A percentile compares a stretch with the other conserved stretches of the same genome.
Conservation (phyloP, 2,888 invertebrate species). For the Polydrusus cervinus region DNA sequence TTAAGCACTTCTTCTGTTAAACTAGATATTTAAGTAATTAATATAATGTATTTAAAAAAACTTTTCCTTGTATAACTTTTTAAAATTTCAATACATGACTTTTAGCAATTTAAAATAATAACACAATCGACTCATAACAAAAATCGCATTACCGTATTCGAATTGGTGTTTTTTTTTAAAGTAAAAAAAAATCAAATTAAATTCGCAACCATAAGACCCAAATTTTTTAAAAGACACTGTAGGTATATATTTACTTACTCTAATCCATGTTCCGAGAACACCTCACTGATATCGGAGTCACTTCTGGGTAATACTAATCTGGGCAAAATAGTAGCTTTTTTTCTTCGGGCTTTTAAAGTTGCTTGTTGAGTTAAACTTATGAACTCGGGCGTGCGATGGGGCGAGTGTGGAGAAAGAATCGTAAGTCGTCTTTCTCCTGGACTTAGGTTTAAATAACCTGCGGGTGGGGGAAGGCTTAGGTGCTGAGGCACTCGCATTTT, state of each 20-base stretch:
- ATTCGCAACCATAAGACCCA: too few species aligned
- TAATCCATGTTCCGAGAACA: slow-evolving; percentile 78
- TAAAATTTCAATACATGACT: too few species aligned
- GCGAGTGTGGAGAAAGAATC: slow-evolving; percentile 87
- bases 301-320: slow-evolving; percentile 84
- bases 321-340: slow-evolving; percentile 83
- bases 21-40: too few species aligned
- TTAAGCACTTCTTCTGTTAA: too few species aligned
- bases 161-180: too few species aligned
- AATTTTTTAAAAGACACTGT: too few species aligned
- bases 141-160: too few species aligned
- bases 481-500: slow-evolving; percentile 80
- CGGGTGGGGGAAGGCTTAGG: slow-evolving; percentile 80
- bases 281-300: slow-evolving; percentile 82
- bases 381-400: slow-evolving; percentile 81
- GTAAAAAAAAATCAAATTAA: too few species aligned
- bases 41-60: too few species aligned
- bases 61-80: too few species aligned
- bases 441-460: slow-evolving; percentile 72
- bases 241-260: slow-evolving; percentile 72
- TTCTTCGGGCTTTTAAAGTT: slow-evolving; percentile 74
- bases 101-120: too few species aligned
- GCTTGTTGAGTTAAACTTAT: slow-evolving; percentile 75
- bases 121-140: too few species aligned
- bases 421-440: slow-evolving; percentile 79